A percentile compares a stretch with the other conserved stretches of the same genome.
These are phyloP conservation scores for Hemiscyllium ocellatum DNA, from an alignment of 2,113 vertebrate genomes.

Conservation along the genomic window DNA sequence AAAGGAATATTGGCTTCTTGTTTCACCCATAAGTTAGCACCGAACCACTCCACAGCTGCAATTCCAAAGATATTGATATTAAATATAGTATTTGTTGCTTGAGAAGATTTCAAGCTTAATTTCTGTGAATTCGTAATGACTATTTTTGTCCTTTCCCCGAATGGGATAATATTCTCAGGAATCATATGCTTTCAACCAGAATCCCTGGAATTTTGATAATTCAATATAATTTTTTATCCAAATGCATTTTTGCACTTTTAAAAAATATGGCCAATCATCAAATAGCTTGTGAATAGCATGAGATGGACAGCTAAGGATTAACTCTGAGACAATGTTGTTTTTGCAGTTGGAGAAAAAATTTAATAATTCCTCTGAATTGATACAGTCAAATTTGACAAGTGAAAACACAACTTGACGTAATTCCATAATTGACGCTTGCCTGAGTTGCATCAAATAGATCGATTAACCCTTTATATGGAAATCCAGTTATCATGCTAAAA, in stretches of 20 bases:
- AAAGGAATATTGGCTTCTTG: too few species aligned
- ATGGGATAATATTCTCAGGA: not conserved
- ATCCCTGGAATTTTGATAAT: not conserved
- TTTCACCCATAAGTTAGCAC: too few species aligned
- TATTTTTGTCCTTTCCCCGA: not conserved
- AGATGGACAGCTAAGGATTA: not conserved
- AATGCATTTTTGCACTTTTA: not conserved
- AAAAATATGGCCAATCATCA: not conserved
- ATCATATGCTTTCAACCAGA: not conserved
- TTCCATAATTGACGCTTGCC: not conserved
- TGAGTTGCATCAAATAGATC: not conserved
- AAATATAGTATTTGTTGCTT: not conserved
- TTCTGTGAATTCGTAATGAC: not conserved
- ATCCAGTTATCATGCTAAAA: not conserved
- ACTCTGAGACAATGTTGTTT: not conserved
- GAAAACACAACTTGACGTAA: constrained; percentile 20
- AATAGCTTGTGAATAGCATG: not conserved
- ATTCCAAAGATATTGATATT: not conserved
- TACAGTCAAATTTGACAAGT: constrained; percentile 25
- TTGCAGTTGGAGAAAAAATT: not conserved
- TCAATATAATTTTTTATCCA: not conserved
- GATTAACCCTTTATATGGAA: not conserved
- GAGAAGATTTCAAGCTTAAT: not conserved
- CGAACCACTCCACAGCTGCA: not conserved
- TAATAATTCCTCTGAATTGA: constrained; percentile 8